phyloP scores from a whole-genome alignment of 2,797 vertebrate species.

The Tapirus indicus region DNA sequence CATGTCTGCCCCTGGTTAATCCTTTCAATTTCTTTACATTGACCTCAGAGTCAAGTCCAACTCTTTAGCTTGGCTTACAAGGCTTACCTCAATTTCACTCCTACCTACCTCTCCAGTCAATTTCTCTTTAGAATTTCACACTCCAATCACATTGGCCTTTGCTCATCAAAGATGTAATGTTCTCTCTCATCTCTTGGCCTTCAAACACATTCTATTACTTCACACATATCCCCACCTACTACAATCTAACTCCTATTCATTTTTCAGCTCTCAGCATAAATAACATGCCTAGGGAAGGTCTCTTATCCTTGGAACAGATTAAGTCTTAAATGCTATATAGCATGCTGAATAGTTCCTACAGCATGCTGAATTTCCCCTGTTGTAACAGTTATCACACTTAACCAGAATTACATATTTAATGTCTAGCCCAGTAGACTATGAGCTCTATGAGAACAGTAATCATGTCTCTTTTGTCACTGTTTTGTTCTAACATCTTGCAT shows the following conservation, averaged over 20 bases:
- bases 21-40: background rate
- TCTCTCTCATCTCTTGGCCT: background rate
- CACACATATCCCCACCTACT: background rate
- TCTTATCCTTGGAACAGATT: background rate
- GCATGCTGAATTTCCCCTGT: background rate
- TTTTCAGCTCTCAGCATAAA: conserved; percentile 8
- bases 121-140: conserved; percentile 32
- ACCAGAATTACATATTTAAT: background rate
- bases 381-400: conserved; percentile 18
- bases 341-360: background rate
- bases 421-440: background rate
- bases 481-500: background rate
- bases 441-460: background rate
- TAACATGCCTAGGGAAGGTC: background rate
- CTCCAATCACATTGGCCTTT: background rate
- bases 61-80: background rate
- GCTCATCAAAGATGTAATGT: background rate
- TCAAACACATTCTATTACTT: conserved; percentile 8
- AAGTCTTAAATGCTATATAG: background rate
- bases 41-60: background rate
- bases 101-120: background rate
- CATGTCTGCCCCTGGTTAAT: background rate
- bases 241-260: conserved; percentile 7
- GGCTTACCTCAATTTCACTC: background rate
- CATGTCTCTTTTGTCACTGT: background rate